Evolutionary conservation across 2,888 invertebrate species (phyloP), one percentile per base, ranked within the genome.

Genomic region (Panorpa germanica): DNA sequence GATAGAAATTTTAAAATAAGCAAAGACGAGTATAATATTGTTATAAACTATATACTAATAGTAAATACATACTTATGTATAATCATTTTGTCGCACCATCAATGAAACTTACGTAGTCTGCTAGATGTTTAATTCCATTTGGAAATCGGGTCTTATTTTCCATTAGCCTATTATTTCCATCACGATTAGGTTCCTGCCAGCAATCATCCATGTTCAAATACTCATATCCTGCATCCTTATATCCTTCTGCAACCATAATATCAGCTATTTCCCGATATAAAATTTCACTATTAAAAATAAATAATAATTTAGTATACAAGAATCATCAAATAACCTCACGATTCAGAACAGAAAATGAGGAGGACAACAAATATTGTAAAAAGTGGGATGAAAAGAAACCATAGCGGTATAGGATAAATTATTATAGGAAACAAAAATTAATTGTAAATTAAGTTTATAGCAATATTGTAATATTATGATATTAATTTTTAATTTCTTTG

Each of bases 171-270:
- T 62, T 55, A n/a, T n/a, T n/a, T 4, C 49, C 41, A 25, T 70
- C 70, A 21, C 81, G 53, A 8, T 61, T 43, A 40, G 55, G 61
- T 40, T 70, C 68, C 44, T 73, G 49, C 81, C 81, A 81, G 46
- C 81, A 81, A 49, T 81, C 77, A 40, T 78, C 77, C 25, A 77
- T 67, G 28, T 68, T 70, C 1, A 77, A 52, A 43, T 77, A 77
- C 37, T 73, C 60, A 46, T 82, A 82, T 1, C 81, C 81, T 3
- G 63, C 70, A 6, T 58, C 66, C 3, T 61, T 50, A 46, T 74
- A 81, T 1, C 80, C 80, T 27, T 73, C 75, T 4, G 55, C 53
- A 1, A 65, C 65, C 48, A 77, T 49, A 6, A 60, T 42, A 41
- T 76, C 70, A 0, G 72, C 65, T 32, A 63, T 65, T 12, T 65